Base-by-base conservation (phyloP, 1,140 invertebrate genomes). In the Pseudomyrmex sp. region DNA sequence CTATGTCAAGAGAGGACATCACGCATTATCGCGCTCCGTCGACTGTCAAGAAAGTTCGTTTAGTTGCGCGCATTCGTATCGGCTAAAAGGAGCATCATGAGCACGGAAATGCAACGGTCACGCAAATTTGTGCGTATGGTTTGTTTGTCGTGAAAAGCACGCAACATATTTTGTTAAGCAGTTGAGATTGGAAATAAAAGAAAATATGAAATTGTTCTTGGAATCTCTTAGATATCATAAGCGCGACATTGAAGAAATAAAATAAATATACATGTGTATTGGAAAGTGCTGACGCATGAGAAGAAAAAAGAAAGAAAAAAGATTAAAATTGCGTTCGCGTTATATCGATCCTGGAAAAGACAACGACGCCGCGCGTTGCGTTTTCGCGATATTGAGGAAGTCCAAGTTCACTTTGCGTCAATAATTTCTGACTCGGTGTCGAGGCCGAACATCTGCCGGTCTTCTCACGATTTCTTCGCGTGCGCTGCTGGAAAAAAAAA, bases 31-130 rank as follows among this genome's bases (percentile, higher is more conserved):
- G 79, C 56, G 82, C 79, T 85, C 54, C 20, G 46, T 59, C 59
- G 70, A 65, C 13, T 48, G 85, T 82, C 88, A 86, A 86, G 84
- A 89, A 88, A 85, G 87, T 89, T 90, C 85, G 89, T 89, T 89
- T 89, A 87, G 77, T 79, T 35, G 35, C 35, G 35, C 85, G 75
- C 80, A 44, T 18, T 82, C 48, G 12, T 18, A 83, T 85, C 87
- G 85, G 86, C 89, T 85, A 90, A 90, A 89, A 89, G 75, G 83
- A 90, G 76, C 86, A 87, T 76, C 70, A 84, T 58, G 13, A 50
- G 74, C 59, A 85, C 82, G 72, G 59, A 82, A 85, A 54, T 70
- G 23, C n/a, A 48, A 59, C 46, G 23, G 48, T 69, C 65, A 59
- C 18, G 65, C 54, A 70, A 62, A 58, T 52, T 35, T 35, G 5